Evolutionary conservation across 2,888 invertebrate genomes (phyloP).

Genomic region (Patella pellucida): DNA sequence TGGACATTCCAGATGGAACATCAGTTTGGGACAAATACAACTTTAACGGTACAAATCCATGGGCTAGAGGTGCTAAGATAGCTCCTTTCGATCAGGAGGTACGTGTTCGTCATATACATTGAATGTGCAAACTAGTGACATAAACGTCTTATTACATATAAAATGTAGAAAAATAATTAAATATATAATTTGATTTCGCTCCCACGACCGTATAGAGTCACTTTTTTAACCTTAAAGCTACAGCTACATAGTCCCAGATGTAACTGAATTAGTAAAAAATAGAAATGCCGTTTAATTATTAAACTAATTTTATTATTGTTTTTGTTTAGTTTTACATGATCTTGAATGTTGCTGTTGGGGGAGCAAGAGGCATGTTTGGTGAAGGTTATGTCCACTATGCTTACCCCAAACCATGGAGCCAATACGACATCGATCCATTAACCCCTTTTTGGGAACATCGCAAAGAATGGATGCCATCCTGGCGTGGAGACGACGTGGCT

Average conservation of each 20-base stretch:
- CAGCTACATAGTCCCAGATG: too few species aligned
- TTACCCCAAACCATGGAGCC: conserved; percentile 81
- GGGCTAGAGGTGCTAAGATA: too few species aligned
- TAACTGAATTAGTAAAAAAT: too few species aligned
- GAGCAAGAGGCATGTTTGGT: conserved; percentile 70
- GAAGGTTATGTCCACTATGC: conserved; percentile 43
- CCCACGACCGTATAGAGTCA: too few species aligned
- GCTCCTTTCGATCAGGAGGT: too few species aligned
- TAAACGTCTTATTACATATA: too few species aligned
- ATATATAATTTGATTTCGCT: too few species aligned
- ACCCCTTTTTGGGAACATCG: conserved; percentile 78
- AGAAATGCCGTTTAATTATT: too few species aligned
- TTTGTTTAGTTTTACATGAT: conserved; percentile 71
- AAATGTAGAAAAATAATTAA: too few species aligned
- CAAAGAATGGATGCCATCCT: conserved; percentile 77
- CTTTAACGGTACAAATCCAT: conserved; percentile 52
- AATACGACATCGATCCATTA: conserved; percentile 76
- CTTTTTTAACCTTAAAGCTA: too few species aligned
- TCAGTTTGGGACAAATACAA: conserved; percentile 77
- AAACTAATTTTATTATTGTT: background rate
- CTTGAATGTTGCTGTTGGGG: conserved; percentile 61
- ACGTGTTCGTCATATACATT: too few species aligned
- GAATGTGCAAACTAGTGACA: too few species aligned
- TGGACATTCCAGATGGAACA: conserved; percentile 67
- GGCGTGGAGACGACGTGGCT: conserved; percentile 76